Base-by-base conservation (phyloP, 2,113 vertebrate genomes). In the Synodontis membranacea region DNA sequence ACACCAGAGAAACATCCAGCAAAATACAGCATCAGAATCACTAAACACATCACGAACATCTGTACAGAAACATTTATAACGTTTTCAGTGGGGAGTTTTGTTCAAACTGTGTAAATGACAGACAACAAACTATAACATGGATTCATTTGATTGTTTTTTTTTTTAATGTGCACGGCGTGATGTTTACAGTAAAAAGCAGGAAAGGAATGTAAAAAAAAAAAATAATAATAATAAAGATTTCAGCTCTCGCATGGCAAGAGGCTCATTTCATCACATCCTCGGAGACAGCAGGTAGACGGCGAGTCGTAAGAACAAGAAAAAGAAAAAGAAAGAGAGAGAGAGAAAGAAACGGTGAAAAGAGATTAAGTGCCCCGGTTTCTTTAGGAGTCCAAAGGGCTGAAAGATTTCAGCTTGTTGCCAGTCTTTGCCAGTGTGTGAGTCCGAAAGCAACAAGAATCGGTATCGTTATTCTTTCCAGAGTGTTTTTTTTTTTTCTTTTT, bases 131-230 rank as follows among this genome's bases (percentile, higher is more conserved):
- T 80, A 68, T 76, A 85, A 78, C 88, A 21, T n/a, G 84, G 87
- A 90, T 93, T 92, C 91, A 92, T 94, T 93, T 89, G 89, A 92
- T 91, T 92, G 79, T 86, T 75, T 92, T 96, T 86, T 75, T 92
- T 96, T 92, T 96, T 95, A 94, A 94, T 96, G 94, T 96, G 94
- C 93, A 94, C 92, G 91, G 94, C 93, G 89, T 95, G 93, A 93
- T 92, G 92, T 87, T 62, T 93, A 95, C 94, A 94, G 86, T 94
- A 90, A 93, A 84, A 94, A 94, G 92, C 93, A 93, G 92, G 82
- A 54, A 91, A 92, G 88, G 82, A 83, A 91, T 79, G 91, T 91
- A 92, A 89, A 89, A 87, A 87, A 92, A 84, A 89, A 86, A 84
- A 92, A 86, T 86, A 56, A 80, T n/a, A n/a, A 93, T 90, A 90